Evolutionary conservation across 2,113 vertebrate genomes (phyloP).

Genomic region (Oncorhynchus nerka): DNA sequence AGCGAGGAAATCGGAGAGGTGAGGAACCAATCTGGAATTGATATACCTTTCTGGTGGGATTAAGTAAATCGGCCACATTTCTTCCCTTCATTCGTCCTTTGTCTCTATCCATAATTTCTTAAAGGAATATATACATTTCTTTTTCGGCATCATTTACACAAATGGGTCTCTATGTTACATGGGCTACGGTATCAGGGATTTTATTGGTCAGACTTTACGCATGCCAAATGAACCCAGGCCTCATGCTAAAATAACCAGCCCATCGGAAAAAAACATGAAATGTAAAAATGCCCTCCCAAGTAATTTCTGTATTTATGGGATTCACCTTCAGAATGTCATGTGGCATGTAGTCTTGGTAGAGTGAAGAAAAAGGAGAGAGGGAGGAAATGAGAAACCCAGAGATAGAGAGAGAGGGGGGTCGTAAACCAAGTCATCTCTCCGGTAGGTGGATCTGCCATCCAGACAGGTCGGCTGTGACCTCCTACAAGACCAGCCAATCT

Average conservation of each 20-base stretch:
- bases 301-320: slow-evolving; percentile 75
- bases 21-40: slow-evolving; percentile 55
- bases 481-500: slow-evolving; percentile 28
- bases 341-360: slow-evolving; percentile 58
- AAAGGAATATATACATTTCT: slow-evolving; percentile 20
- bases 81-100: slow-evolving; percentile 61
- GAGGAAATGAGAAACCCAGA: slow-evolving; percentile 19
- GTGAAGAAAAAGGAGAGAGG: background rate
- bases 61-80: slow-evolving; percentile 61
- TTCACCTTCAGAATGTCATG: slow-evolving; percentile 80
- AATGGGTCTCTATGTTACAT: slow-evolving; percentile 14
- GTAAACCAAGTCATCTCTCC: slow-evolving; percentile 65
- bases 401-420: slow-evolving; percentile 45
- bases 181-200: slow-evolving; percentile 17
- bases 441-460: slow-evolving; percentile 52
- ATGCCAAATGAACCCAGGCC: slow-evolving; percentile 48
- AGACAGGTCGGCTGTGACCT: slow-evolving; percentile 61
- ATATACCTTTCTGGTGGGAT: slow-evolving; percentile 65
- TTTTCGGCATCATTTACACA: slow-evolving; percentile 25
- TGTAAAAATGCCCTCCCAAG: slow-evolving; percentile 49
- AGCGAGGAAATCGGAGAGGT: slow-evolving; percentile 28
- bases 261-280: slow-evolving; percentile 18
- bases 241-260: slow-evolving; percentile 57
- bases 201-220: slow-evolving; percentile 24
- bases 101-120: slow-evolving; percentile 52